These are phyloP conservation scores for Drosophila imparisetae DNA, from an alignment of 2,888 invertebrate species.

Conservation along the genomic window DNA sequence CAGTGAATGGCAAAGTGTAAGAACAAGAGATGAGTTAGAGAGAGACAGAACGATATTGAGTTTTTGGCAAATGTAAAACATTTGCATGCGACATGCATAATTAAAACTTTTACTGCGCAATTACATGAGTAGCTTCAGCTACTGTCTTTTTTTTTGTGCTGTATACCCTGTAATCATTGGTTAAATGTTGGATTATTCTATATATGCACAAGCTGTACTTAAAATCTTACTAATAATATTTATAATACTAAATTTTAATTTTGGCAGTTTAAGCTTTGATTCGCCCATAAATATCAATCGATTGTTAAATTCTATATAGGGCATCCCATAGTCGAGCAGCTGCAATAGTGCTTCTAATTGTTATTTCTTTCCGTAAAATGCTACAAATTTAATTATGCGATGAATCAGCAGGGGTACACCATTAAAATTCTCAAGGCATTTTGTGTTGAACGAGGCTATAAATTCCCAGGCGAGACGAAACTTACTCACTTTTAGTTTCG, in stretches of 20 bases:
- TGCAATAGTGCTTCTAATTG: neutral
- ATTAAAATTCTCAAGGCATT: constrained; percentile 47
- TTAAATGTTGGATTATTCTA: too few species aligned
- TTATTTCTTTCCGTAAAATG: constrained; percentile 7
- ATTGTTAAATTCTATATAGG: neutral
- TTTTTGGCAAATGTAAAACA: constrained; percentile 64
- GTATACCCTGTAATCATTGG: constrained; percentile 26
- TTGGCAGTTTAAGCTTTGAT: neutral
- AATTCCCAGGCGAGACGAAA: constrained; percentile 30
- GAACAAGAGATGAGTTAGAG: neutral
- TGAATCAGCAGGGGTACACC: constrained; percentile 39
- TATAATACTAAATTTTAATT: neutral
- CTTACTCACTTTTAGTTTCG: constrained; percentile 37
- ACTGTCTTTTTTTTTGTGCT: constrained; percentile 27
- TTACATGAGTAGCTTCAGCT: constrained; percentile 45
- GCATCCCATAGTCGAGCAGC: neutral
- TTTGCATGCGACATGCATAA: constrained; percentile 74
- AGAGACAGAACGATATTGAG: constrained; percentile 6
- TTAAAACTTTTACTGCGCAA: constrained; percentile 68
- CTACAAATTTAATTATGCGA: constrained; percentile 32
- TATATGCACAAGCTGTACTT: too few species aligned
- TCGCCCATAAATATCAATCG: neutral
- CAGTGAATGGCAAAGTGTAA: constrained; percentile 7
- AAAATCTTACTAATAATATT: neutral
- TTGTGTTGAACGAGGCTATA: constrained; percentile 24